phyloP scores from a whole-genome alignment of 2,113 vertebrate genomes.

The Eubucco bourcierii region DNA sequence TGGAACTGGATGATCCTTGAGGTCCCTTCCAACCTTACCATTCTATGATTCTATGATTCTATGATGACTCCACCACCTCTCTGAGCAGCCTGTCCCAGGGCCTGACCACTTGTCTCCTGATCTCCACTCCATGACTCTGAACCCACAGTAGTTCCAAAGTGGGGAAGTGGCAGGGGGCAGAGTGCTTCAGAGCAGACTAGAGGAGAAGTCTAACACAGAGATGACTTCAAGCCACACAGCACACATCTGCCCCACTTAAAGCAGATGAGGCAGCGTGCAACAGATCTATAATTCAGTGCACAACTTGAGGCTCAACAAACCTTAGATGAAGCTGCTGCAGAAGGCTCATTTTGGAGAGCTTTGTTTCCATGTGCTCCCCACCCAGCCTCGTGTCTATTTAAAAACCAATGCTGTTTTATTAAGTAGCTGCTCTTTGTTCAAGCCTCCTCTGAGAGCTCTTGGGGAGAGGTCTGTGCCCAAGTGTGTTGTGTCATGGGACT shows the following conservation, averaged over 20 bases:
- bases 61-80: too few relatives aligned
- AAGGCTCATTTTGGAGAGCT: background rate
- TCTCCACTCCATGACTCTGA: too few relatives aligned
- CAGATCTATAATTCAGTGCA: background rate
- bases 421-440: background rate
- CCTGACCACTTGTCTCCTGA: too few relatives aligned
- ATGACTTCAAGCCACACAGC: background rate
- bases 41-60: too few relatives aligned
- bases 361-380: background rate
- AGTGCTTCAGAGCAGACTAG: rapidly evolving
- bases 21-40: too few relatives aligned
- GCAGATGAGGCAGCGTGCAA: background rate
- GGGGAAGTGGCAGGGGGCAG: background rate
- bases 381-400: background rate
- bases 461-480: background rate
- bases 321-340: background rate
- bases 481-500: background rate
- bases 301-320: background rate
- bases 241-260: background rate
- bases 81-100: too few relatives aligned
- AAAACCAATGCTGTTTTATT: background rate
- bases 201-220: rapidly evolving
- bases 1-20: too few relatives aligned
- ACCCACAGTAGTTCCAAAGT: background rate
- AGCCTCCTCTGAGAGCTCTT: background rate